These are phyloP conservation scores for Globodera rostochiensis DNA, from an alignment of 1,140 invertebrate species.

Conservation along the genomic window DNA sequence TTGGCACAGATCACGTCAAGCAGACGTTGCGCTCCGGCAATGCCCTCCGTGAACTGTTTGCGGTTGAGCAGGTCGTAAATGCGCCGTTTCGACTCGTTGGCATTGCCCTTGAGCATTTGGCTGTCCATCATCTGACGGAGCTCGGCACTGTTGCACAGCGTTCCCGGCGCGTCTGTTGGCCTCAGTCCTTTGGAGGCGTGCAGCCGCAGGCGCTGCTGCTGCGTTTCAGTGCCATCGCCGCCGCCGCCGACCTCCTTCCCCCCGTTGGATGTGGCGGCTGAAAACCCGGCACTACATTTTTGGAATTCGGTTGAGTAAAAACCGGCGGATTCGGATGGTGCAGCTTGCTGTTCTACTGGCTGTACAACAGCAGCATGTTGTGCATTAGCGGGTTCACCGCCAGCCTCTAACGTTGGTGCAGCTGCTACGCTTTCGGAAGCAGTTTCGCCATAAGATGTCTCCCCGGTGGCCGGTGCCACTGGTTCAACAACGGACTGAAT, in stretches of 20 bases:
- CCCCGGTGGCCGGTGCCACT: slow-evolving; percentile 32
- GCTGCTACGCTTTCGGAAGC: background rate
- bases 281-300: background rate
- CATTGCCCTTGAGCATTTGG: slow-evolving; percentile 49
- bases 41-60: slow-evolving; percentile 4
- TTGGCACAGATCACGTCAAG: slow-evolving; percentile 55
- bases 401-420: background rate
- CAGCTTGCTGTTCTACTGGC: background rate
- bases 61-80: slow-evolving; percentile 44
- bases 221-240: background rate
- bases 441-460: background rate
- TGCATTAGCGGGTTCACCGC: background rate
- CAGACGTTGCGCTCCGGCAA: slow-evolving; percentile 31
- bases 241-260: background rate
- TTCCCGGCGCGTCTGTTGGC: slow-evolving; percentile 48
- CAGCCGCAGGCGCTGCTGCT: background rate
- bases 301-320: background rate
- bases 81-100: slow-evolving; percentile 58
- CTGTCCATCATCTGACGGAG: slow-evolving; percentile 46
- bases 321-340: background rate
- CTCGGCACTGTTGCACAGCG: slow-evolving; percentile 51
- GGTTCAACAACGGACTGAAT: background rate
- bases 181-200: slow-evolving; percentile 21
- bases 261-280: background rate
- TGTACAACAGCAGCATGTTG: background rate